phyloP scores from a whole-genome alignment of 1,140 invertebrate genomes.

The Drosophila bocqueti region DNA sequence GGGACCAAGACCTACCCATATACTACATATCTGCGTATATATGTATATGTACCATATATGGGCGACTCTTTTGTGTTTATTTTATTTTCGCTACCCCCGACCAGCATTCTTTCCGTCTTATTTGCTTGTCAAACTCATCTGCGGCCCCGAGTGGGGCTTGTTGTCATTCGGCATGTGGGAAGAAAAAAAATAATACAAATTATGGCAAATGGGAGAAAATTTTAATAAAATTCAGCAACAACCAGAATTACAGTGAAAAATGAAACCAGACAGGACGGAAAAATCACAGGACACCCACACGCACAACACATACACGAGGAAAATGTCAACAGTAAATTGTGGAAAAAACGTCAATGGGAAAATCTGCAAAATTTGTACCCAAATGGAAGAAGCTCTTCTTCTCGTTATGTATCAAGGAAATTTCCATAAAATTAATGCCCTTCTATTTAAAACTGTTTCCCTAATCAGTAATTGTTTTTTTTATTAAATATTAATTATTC shows the following conservation, averaged over 20 bases:
- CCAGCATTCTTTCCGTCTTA: constrained; percentile 32
- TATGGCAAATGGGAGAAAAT: constrained; percentile 82
- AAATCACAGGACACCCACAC: constrained; percentile 10
- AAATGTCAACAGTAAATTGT: constrained; percentile 71
- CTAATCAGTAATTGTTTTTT: constrained; percentile 18
- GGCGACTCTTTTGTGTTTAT: constrained; percentile 34
- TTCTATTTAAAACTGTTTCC: background rate
- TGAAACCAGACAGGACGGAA: constrained; percentile 17
- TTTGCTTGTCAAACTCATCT: constrained; percentile 80
- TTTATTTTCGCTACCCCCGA: constrained; percentile 11
- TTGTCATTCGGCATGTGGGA: constrained; percentile 63
- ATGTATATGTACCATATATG: background rate
- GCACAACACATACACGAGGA: constrained; percentile 29
- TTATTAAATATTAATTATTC: constrained; percentile 46
- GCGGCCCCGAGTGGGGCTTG: constrained; percentile 34
- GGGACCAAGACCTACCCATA: background rate
- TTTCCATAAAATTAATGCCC: constrained; percentile 11
- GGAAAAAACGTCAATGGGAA: constrained; percentile 59
- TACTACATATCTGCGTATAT: background rate
- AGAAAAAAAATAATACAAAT: constrained; percentile 67
- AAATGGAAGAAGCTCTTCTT: background rate
- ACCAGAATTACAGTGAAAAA: constrained; percentile 60
- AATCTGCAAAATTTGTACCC: constrained; percentile 5
- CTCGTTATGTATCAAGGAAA: background rate
- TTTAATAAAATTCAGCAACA: constrained; percentile 81